Evolutionary conservation across 1,140 invertebrate genomes (phyloP), one percentile per base, ranked within the genome.

Genomic region (Lepidostoma basale): DNA sequence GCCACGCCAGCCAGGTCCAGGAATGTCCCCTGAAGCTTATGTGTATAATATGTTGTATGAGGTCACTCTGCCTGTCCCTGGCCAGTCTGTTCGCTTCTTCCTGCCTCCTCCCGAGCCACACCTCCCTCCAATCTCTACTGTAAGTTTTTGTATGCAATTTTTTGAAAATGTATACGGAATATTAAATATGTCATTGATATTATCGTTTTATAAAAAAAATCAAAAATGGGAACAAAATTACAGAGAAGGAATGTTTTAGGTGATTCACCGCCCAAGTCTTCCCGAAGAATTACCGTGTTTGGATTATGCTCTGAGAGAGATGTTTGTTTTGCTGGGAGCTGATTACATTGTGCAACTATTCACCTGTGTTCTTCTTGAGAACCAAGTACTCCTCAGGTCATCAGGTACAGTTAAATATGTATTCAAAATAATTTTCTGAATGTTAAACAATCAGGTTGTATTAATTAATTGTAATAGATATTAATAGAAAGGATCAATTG

Each of bases 21-120:
- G 88, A 36, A 82, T 92, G 18, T 92, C 90, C 75, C 82, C 98
- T 33, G 97, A 98, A 81, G 93, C 92, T 30, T 96, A 96, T 81
- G 91, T 99, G 0, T 97, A 96, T 81, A 98, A 98, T 83, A 84
- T 98, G 58, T 84, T 99, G 4, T 96, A 97, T 82, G 95, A 98
- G 82, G 92, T 98, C 30, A 92, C 93, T 74, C 84, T 98, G 67
- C 97, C 96, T 36, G 82, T 90, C 54, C 87, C 91, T 12, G 96
- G 96, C 12, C 90, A 93, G 76, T 94, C 93, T 60, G 84, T 97
- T 62, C 88, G 91, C 62, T 91, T 98, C 74, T 91, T 89, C 76
- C 85, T 93, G 76, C 89, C 90, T 58, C 87, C 91, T 72, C 79
- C 87, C 12, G 88, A 91, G 77, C 89, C 90, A 45, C 88, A 89